These are phyloP conservation scores for Pedicia rivosa DNA, from an alignment of 2,888 invertebrate genomes.

Conservation along the genomic window DNA sequence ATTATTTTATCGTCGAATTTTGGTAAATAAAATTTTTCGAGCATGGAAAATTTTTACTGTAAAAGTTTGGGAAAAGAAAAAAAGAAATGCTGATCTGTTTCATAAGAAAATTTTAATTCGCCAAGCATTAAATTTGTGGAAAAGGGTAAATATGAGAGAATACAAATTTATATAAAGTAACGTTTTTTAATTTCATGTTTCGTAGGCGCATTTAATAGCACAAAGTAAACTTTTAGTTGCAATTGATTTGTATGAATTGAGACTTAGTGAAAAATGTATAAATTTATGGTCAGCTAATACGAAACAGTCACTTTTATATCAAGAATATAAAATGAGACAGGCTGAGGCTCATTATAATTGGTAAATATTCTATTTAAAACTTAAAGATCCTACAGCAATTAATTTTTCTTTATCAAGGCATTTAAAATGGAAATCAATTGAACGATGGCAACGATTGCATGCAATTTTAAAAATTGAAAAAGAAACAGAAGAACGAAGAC, in stretches of 20 bases:
- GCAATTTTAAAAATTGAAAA: conserved; percentile 45
- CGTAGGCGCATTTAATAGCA: conserved; percentile 13
- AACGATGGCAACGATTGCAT: conserved; percentile 47
- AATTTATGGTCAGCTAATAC: conserved; percentile 34
- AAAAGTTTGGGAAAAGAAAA: conserved; percentile 35
- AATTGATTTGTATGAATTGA: conserved; percentile 51
- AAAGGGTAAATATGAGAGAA: conserved; percentile 32
- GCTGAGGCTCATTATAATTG: conserved; percentile 29
- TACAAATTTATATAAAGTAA: too few relatives aligned
- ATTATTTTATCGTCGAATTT: conserved; percentile 31
- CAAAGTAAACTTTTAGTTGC: conserved; percentile 48
- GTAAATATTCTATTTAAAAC: conserved; percentile 16
- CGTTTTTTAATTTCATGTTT: too few relatives aligned
- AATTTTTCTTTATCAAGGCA: conserved; percentile 20
- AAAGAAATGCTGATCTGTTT: conserved; percentile 38
- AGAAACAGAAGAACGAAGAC: conserved; percentile 49
- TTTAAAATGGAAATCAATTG: conserved; percentile 32
- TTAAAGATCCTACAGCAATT: conserved; percentile 15
- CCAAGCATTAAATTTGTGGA: conserved; percentile 34
- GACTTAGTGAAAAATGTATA: conserved; percentile 36
- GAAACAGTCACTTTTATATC: conserved; percentile 31
- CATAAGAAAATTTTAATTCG: conserved; percentile 34
- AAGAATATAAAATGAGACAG: conserved; percentile 30
- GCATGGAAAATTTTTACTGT: conserved; percentile 38
- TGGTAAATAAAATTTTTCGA: conserved; percentile 34